A percentile compares a stretch with the other conserved stretches of the same genome.
Evolutionary conservation across 2,888 invertebrate genomes (phyloP).

Genomic region (Leptothorax acervorum): DNA sequence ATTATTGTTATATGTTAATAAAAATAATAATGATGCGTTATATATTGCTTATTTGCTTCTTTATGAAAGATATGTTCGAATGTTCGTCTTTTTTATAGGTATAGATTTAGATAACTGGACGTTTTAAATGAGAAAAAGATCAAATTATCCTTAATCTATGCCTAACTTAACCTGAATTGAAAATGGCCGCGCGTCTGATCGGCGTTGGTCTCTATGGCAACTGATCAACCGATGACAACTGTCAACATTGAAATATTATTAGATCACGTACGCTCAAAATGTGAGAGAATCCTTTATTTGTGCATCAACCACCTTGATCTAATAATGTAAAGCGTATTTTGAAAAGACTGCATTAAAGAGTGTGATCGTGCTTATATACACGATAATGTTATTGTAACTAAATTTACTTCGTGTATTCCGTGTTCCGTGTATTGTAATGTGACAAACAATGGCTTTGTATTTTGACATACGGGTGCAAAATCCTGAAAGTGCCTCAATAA

Average conservation of each 20-base stretch:
- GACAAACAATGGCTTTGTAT: slow-evolving; percentile 91
- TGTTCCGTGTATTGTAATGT: background rate
- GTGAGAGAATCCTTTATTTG: background rate
- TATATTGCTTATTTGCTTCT: background rate
- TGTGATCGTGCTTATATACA: background rate
- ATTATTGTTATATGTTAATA: background rate
- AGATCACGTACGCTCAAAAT: background rate
- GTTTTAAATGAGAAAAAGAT: too few relatives aligned
- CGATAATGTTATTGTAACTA: background rate
- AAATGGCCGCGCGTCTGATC: background rate
- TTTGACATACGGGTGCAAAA: slow-evolving; percentile 94
- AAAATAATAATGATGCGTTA: background rate
- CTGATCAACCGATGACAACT: background rate
- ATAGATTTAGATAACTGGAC: too few relatives aligned
- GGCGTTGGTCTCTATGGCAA: slow-evolving; percentile 7
- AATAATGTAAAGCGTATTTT: background rate
- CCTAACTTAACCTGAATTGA: background rate
- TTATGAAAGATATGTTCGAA: background rate
- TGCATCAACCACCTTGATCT: background rate
- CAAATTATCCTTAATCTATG: too few relatives aligned
- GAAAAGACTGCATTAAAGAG: background rate
- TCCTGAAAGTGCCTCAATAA: slow-evolving; percentile 91
- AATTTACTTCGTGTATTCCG: background rate
- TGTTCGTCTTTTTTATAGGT: background rate
- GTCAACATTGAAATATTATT: background rate